phyloP scores from a whole-genome alignment of 2,888 invertebrate genomes.

The Hypena proboscidalis region DNA sequence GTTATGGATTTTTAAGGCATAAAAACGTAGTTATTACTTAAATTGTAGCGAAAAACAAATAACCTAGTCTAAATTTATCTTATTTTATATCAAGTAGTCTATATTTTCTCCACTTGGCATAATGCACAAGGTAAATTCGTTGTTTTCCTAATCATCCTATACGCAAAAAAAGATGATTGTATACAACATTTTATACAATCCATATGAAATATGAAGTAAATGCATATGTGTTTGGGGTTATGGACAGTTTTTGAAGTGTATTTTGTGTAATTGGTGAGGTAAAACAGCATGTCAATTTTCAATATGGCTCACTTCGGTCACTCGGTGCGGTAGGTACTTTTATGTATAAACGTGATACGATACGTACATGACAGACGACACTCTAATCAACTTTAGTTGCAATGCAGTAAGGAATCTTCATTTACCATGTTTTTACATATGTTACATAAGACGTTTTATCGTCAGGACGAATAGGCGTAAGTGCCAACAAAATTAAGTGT shows the following conservation, averaged over 20 bases:
- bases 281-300: slow-evolving; percentile 64
- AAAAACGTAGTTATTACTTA: slow-evolving; percentile 46
- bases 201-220: slow-evolving; percentile 17
- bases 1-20: slow-evolving; percentile 61
- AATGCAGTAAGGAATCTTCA: slow-evolving; percentile 25
- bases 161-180: slow-evolving; percentile 33
- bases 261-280: slow-evolving; percentile 22
- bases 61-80: slow-evolving; percentile 27
- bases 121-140: slow-evolving; percentile 63
- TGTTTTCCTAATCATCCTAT: slow-evolving; percentile 29
- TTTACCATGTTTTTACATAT: slow-evolving; percentile 12
- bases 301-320: slow-evolving; percentile 72
- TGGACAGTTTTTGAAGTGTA: slow-evolving; percentile 12
- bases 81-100: slow-evolving; percentile 13
- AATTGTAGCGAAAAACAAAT: slow-evolving; percentile 29
- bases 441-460: slow-evolving; percentile 40
- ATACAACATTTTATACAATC: slow-evolving; percentile 34
- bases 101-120: slow-evolving; percentile 39
- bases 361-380: slow-evolving; percentile 35
- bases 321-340: slow-evolving; percentile 48
- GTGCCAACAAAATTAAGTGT: slow-evolving; percentile 34
- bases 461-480: slow-evolving; percentile 20
- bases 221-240: slow-evolving; percentile 10
- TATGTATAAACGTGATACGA: slow-evolving; percentile 43
- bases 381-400: slow-evolving; percentile 23